Evolutionary conservation across 2,797 vertebrate species (phyloP), one percentile per base, ranked within the genome.

Genomic region (Anableps anableps): DNA sequence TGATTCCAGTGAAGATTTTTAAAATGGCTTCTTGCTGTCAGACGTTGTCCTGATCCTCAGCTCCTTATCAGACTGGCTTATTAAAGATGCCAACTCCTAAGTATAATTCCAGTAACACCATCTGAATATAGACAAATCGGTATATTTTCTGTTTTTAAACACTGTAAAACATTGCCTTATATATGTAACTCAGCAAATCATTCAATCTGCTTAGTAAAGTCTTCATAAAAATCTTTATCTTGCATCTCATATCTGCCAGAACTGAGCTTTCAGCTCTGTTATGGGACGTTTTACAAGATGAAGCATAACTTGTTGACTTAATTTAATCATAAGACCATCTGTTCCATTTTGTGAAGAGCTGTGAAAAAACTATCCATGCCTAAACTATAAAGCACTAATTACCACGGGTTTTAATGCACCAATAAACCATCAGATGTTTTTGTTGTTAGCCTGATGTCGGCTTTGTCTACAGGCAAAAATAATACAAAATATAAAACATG

Each of bases 141-240:
- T 36, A 21, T 31, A 38, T 62, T 4, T 55, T 62, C 17, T 34
- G 16, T 19, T 62, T 34, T 62, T 36, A 62, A 62, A 17, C 29
- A 17, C 31, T 36, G 60, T 36, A 19, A 64, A 34, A 19, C 31
- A 21, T 64, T 64, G 31, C 31, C 31, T 36, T 64, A 10, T 31
- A 17, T 5, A 6, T 64, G 60, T 36, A 36, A 64, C 17, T 36
- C 60, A 21, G 6, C 14, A 34, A 36, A 64, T 64, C 60, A 19
- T 64, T 64, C 5, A 64, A 64, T 80, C 83, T 86, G 75, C 70
- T 83, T 71, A 29, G 60, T 73, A 53, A 75, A 84, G 53, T 17
- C 72, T 45, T 23, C 17, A 80, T 70, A 77, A 76, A 86, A 38
- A 26, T 7, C 11, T 41, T 76, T 41, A 2, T 11, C 21, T 5